A percentile compares a stretch with the other conserved stretches of the same genome.
phyloP scores from a whole-genome alignment of 1,140 invertebrate species.

The Drosophila mauritiana region DNA sequence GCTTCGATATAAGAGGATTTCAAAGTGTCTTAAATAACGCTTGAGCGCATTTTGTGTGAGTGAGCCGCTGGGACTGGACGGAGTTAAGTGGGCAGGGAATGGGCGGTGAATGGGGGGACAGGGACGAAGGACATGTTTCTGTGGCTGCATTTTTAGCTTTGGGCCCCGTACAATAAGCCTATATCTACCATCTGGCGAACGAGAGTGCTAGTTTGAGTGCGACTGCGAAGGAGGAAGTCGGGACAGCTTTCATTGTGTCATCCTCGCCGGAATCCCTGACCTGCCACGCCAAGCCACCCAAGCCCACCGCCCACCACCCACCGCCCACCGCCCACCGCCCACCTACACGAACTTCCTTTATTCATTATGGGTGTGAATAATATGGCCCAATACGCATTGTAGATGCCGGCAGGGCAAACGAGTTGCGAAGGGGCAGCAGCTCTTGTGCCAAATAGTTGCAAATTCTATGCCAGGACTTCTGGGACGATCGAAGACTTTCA shows the following conservation, averaged over 20 bases:
- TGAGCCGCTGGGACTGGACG: conserved; percentile 55
- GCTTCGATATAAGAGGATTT: conserved; percentile 72
- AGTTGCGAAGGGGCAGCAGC: not conserved
- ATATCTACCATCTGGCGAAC: conserved; percentile 19
- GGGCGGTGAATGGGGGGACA: conserved; percentile 1
- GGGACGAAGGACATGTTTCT: conserved; percentile 6
- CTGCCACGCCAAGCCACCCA: not conserved
- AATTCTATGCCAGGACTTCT: not conserved
- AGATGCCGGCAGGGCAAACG: conserved; percentile 2
- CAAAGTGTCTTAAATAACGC: conserved; percentile 73
- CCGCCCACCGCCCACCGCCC: not conserved
- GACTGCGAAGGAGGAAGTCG: not conserved
- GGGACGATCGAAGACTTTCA: conserved; percentile 3
- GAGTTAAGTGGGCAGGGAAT: conserved; percentile 4
- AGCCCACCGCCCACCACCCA: not conserved
- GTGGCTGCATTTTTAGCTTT: conserved; percentile 51
- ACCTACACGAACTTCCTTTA: conserved; percentile 36
- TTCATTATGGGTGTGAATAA: conserved; percentile 74
- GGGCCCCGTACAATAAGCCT: conserved; percentile 34
- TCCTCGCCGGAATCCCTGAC: conserved; percentile 39
- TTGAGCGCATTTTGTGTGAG: conserved; percentile 67
- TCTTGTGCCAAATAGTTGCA: conserved; percentile 32
- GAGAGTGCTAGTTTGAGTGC: not conserved
- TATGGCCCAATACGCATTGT: conserved; percentile 50
- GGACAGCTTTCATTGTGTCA: conserved; percentile 54